phyloP scores from a whole-genome alignment of 2,797 vertebrate genomes.

The Pyrocephalus nanus region DNA sequence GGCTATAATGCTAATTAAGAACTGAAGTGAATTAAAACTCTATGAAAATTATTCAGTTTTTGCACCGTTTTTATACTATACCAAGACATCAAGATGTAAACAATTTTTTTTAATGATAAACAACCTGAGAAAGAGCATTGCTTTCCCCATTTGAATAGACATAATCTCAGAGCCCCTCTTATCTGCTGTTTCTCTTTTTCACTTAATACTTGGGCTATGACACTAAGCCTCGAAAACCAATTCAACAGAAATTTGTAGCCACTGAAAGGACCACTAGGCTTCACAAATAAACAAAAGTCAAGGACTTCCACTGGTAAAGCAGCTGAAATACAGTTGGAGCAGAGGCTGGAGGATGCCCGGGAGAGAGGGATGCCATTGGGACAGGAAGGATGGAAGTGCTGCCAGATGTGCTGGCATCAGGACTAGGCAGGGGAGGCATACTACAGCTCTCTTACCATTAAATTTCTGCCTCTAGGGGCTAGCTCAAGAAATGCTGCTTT shows the following conservation, averaged over 20 bases:
- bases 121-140: background rate
- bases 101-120: background rate
- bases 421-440: background rate
- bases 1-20: slow-evolving; percentile 46
- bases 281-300: background rate
- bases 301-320: background rate
- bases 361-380: background rate
- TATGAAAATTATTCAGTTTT: slow-evolving; percentile 4
- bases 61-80: background rate
- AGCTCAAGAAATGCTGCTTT: background rate
- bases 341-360: background rate
- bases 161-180: background rate
- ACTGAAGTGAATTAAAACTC: slow-evolving; percentile 18
- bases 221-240: background rate
- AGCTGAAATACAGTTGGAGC: background rate
- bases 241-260: background rate
- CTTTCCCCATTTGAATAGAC: background rate
- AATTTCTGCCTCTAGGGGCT: background rate
- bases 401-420: slow-evolving; percentile 29
- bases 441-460: background rate
- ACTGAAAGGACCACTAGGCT: background rate
- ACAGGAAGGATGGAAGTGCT: background rate
- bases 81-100: background rate
- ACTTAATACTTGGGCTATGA: background rate
- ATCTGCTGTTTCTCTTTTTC: background rate